phyloP scores from a whole-genome alignment of 2,113 vertebrate species.

The Hoplias malabaricus region DNA sequence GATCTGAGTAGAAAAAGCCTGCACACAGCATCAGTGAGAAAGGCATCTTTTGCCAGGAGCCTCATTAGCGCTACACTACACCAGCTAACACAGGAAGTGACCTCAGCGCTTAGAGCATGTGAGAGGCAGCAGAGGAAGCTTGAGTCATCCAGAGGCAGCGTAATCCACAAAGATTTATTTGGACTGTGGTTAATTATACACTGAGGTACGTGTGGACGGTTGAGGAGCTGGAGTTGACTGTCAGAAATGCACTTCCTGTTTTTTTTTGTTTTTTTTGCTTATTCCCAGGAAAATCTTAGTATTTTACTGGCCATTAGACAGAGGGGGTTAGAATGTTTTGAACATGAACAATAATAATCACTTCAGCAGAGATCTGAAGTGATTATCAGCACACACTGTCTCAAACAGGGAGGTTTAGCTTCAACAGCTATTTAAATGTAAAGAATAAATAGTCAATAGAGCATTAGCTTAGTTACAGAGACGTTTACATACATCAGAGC shows the following conservation, averaged over 20 bases:
- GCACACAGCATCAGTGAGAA: background rate
- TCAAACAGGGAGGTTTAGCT: no score
- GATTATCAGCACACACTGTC: no score
- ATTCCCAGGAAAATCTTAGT: background rate
- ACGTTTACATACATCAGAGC: no score
- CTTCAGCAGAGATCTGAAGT: background rate
- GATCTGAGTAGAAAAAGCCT: background rate
- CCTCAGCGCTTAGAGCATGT: conserved; percentile 22
- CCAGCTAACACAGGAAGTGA: conserved; percentile 40
- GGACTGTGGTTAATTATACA: background rate
- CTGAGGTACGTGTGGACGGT: background rate
- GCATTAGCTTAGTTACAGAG: no score
- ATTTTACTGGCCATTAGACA: background rate
- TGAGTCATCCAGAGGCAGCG: conserved; percentile 38
- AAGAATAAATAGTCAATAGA: no score
- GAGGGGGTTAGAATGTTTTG: background rate
- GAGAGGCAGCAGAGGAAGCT: conserved; percentile 10
- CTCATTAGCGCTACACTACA: conserved; percentile 19
- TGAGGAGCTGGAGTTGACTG: background rate
- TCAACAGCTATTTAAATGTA: no score
- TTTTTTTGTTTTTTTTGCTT: background rate
- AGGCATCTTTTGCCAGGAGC: conserved; percentile 12
- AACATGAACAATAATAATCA: background rate
- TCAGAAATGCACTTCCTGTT: background rate
- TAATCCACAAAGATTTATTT: conserved; percentile 11